These are phyloP conservation scores for Noturus placidus DNA, from an alignment of 2,113 vertebrate species.

Conservation along the genomic window DNA sequence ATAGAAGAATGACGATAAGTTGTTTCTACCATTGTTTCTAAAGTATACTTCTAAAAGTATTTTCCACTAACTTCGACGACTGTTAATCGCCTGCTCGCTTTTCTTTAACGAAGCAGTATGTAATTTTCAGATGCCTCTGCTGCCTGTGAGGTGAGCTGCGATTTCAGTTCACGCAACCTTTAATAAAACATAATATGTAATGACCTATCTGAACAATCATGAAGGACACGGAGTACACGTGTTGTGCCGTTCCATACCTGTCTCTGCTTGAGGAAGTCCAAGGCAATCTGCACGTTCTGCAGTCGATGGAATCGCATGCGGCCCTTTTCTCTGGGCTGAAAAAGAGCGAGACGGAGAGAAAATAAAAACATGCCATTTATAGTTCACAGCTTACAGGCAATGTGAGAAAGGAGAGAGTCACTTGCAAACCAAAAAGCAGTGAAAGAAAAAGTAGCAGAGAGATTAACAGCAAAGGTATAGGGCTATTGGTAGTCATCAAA, in stretches of 20 bases:
- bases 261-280: slow-evolving; percentile 80
- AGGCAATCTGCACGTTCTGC: slow-evolving; percentile 76
- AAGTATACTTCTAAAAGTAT: not conserved
- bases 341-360: slow-evolving; percentile 29
- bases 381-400: not conserved
- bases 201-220: not conserved
- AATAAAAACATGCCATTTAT: slow-evolving; percentile 5
- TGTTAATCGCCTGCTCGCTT: not conserved
- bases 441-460: slow-evolving; percentile 31
- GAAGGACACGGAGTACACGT: not conserved
- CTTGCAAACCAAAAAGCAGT: slow-evolving; percentile 36
- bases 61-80: not conserved
- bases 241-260: slow-evolving; percentile 63
- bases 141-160: not conserved
- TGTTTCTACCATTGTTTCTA: not conserved
- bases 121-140: not conserved
- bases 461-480: slow-evolving; percentile 19
- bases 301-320: slow-evolving; percentile 78
- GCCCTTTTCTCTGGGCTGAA: slow-evolving; percentile 77
- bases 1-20: too few relatives aligned
- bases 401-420: slow-evolving; percentile 14
- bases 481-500: not conserved
- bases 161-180: not conserved
- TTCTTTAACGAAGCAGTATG: not conserved
- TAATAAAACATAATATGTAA: not conserved